A percentile compares a stretch with the other conserved stretches of the same genome.
These are phyloP conservation scores for Paramormyrops kingsleyae DNA, from an alignment of 2,113 vertebrate species.

Conservation along the genomic window DNA sequence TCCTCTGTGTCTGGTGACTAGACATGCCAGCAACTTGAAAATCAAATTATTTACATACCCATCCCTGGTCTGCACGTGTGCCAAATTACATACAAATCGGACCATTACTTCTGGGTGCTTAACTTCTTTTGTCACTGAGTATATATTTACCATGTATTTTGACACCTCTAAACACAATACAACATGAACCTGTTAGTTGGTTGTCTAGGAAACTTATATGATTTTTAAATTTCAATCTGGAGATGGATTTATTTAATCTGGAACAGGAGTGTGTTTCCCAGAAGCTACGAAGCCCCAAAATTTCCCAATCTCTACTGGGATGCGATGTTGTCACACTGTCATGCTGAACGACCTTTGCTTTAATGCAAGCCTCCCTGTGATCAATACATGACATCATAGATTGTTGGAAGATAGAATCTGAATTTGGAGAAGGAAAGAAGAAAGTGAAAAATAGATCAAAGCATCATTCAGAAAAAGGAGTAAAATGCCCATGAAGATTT, in stretches of 20 bases:
- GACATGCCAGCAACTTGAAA: too few relatives aligned
- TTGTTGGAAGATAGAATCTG: background rate
- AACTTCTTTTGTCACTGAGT: background rate
- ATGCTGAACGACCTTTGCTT: background rate
- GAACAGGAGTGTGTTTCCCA: background rate
- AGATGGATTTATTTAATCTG: background rate
- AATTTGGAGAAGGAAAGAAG: background rate
- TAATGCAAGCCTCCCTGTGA: background rate
- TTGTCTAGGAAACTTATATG: background rate
- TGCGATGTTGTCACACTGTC: background rate
- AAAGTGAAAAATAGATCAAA: background rate
- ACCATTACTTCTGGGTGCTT: too few relatives aligned
- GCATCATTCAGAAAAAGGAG: background rate
- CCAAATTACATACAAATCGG: too few relatives aligned
- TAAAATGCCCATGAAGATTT: background rate
- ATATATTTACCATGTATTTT: background rate
- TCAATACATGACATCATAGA: background rate
- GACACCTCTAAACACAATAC: background rate
- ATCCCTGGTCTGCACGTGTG: too few relatives aligned
- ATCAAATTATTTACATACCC: too few relatives aligned
- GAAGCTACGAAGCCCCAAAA: background rate
- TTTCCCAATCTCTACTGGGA: background rate
- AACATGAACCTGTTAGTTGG: background rate
- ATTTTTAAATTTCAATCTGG: background rate
- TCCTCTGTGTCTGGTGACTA: too few relatives aligned